These are phyloP conservation scores for Littorina saxatilis DNA, from an alignment of 1,140 invertebrate genomes.

Conservation along the genomic window DNA sequence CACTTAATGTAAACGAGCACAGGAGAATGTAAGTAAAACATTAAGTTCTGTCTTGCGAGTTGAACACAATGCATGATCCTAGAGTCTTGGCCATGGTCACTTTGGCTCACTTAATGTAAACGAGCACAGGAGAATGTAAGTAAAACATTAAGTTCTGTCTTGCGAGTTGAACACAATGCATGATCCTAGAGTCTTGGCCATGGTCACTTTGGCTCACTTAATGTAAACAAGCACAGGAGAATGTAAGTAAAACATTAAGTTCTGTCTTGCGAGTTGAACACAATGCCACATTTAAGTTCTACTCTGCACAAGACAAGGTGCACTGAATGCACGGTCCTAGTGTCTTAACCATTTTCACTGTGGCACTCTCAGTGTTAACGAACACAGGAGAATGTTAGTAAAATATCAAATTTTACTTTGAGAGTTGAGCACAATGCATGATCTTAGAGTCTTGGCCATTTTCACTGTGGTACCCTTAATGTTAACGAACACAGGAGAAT, in stretches of 20 bases:
- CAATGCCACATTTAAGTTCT: too few species aligned
- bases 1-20: not conserved
- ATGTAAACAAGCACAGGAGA: not conserved
- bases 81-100: conserved; percentile 57
- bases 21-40: not conserved
- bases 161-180: conserved; percentile 62
- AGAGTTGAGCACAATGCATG: conserved; percentile 63
- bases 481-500: not conserved
- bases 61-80: conserved; percentile 62
- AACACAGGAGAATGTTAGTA: not conserved
- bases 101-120: not conserved
- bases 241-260: not conserved
- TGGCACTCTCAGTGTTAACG: not conserved
- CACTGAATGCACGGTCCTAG: too few species aligned
- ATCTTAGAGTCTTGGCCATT: conserved; percentile 61
- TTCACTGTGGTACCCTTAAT: not conserved
- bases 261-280: conserved; percentile 51
- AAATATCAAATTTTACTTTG: not conserved
- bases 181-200: conserved; percentile 60
- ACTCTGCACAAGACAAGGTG: too few species aligned
- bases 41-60: conserved; percentile 26
- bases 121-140: not conserved
- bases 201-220: conserved; percentile 16
- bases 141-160: not conserved
- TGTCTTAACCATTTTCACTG: too few species aligned